A percentile compares a stretch with the other conserved stretches of the same genome.
Evolutionary conservation across 37 sponge, comb jelly and placozoan genomes (phyloP).

Genomic region (Hormiphora californensis): DNA sequence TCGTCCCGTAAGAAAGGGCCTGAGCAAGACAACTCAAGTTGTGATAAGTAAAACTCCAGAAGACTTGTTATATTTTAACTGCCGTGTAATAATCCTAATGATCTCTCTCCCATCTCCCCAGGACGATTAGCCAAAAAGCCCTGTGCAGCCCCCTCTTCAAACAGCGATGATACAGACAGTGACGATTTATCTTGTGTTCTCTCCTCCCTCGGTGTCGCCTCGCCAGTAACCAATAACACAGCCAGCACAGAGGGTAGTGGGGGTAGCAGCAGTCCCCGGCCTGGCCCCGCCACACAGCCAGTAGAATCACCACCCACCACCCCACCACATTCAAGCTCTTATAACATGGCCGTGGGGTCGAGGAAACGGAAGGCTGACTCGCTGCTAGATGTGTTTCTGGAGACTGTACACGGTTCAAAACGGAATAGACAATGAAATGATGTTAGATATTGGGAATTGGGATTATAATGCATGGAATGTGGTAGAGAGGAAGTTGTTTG

Average conservation of each 20-base stretch:
- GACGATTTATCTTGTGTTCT: conserved; percentile 21
- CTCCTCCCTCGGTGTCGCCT: conserved; percentile 42
- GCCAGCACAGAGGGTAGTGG: too few species aligned
- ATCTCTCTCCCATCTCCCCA: too few species aligned
- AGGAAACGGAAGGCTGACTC: conserved; percentile 49
- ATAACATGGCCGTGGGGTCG: neutral
- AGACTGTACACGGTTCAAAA: conserved; percentile 42
- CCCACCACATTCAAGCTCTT: neutral
- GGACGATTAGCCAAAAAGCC: neutral
- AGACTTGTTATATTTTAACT: too few species aligned
- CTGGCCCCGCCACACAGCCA: neutral
- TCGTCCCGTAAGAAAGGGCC: too few species aligned
- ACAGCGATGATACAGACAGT: conserved; percentile 26
- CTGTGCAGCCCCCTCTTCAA: neutral
- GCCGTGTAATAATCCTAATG: too few species aligned
- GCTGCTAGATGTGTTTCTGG: conserved; percentile 30
- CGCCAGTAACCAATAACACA: too few species aligned
- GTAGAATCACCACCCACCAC: neutral
- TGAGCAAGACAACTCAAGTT: too few species aligned
- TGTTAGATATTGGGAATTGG: neutral
- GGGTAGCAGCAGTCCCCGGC: neutral
- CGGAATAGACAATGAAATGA: conserved; percentile 19
- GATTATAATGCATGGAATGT: too few species aligned
- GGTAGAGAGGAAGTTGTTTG: too few species aligned
- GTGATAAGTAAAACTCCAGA: too few species aligned